These are phyloP conservation scores for Eulemur coronatus DNA, from an alignment of 2,797 vertebrate genomes.

Conservation along the genomic window DNA sequence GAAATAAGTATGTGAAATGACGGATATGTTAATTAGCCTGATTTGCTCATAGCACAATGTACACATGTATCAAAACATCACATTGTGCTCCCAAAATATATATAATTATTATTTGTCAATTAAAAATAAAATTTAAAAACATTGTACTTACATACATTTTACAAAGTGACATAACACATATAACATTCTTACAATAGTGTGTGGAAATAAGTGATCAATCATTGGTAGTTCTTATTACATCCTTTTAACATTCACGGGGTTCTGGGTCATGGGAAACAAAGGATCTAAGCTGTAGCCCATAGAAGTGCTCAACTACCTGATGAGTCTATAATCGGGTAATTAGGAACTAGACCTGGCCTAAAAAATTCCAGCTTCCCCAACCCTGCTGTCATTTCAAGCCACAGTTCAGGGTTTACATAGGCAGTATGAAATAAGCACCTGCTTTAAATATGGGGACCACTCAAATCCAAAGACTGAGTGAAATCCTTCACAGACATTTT, in stretches of 20 bases:
- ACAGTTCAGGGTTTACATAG: background rate
- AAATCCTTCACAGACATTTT: background rate
- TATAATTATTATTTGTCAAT: background rate
- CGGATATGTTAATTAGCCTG: background rate
- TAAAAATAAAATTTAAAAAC: background rate
- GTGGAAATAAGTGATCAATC: background rate
- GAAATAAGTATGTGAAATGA: background rate
- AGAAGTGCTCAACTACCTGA: background rate
- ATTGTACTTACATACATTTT: background rate
- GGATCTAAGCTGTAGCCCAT: background rate
- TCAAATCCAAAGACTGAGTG: background rate
- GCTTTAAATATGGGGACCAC: background rate
- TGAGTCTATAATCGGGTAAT: background rate
- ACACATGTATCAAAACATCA: background rate
- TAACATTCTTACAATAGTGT: background rate
- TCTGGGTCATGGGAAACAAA: background rate
- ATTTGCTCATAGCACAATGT: background rate
- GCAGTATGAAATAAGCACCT: background rate
- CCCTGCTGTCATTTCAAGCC: background rate
- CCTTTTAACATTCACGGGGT: background rate
- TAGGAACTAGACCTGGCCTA: background rate
- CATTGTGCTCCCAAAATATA: background rate
- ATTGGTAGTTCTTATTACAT: background rate
- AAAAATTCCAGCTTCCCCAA: conserved; percentile 22
- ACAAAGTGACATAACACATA: background rate